Evolutionary conservation across 2,113 vertebrate genomes (phyloP).

Genomic region (Furnarius figulus): DNA sequence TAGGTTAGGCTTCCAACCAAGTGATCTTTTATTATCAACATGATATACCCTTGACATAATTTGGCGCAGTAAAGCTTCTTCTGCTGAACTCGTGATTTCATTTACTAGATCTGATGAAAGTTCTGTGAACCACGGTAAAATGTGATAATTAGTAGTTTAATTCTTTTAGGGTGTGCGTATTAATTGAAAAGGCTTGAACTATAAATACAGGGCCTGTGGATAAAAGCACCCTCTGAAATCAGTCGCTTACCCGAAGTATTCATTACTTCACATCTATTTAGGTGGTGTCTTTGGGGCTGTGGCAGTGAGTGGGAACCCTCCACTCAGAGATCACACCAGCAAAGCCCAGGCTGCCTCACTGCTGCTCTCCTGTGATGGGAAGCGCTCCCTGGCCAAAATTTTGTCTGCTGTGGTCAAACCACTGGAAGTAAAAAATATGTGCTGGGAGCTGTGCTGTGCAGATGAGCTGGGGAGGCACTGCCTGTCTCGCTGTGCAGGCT

Average conservation of each 20-base stretch:
- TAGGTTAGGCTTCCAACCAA: constrained; percentile 45
- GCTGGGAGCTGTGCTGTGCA: background rate
- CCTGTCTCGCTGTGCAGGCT: background rate
- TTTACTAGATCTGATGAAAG: constrained; percentile 72
- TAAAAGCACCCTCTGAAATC: constrained; percentile 76
- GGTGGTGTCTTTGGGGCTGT: constrained; percentile 25
- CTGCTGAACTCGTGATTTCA: constrained; percentile 71
- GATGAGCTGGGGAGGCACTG: background rate
- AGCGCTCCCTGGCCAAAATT: background rate
- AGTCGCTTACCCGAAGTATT: constrained; percentile 67
- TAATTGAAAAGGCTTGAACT: constrained; percentile 78
- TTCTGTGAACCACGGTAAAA: constrained; percentile 74
- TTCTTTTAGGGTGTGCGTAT: constrained; percentile 71
- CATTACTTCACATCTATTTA: constrained; percentile 73
- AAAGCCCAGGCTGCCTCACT: background rate
- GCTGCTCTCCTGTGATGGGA: background rate
- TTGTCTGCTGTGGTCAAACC: constrained; percentile 9
- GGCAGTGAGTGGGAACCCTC: constrained; percentile 4
- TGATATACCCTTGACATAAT: constrained; percentile 57
- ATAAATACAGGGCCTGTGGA: constrained; percentile 74
- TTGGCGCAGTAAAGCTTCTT: constrained; percentile 58
- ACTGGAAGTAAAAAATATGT: background rate
- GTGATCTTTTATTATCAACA: constrained; percentile 49
- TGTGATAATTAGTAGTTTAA: constrained; percentile 78
- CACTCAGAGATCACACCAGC: background rate